phyloP scores from a whole-genome alignment of 2,113 vertebrate species.

The Plotosus lineatus region DNA sequence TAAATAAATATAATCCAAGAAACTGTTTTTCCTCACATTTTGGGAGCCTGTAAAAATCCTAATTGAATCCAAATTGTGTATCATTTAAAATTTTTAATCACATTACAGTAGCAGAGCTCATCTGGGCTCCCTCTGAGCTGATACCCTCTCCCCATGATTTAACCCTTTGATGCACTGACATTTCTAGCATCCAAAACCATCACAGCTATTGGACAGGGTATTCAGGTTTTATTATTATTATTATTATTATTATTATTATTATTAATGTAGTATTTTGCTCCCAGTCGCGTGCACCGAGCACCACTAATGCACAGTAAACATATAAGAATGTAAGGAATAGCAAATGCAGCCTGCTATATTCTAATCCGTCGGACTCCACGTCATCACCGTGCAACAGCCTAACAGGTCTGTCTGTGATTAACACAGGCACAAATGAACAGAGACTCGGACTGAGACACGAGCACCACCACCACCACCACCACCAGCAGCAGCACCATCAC shows the following conservation, averaged over 20 bases:
- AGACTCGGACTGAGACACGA: constrained; percentile 1
- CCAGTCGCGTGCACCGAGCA: not conserved
- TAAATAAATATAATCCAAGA: not conserved
- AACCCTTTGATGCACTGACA: constrained; percentile 11
- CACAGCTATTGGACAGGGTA: not conserved
- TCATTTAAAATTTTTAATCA: not conserved
- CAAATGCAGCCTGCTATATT: not conserved
- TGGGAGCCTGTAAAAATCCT: not conserved
- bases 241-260: no score
- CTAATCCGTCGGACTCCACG: not conserved
- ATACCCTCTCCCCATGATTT: not conserved
- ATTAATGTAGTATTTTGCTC: no score
- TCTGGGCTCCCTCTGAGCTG: not conserved
- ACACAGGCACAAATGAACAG: not conserved
- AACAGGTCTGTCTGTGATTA: not conserved
- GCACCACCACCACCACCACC: no score
- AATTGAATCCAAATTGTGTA: not conserved
- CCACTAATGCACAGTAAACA: not conserved
- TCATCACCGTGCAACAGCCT: not conserved
- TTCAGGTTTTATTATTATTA: not conserved
- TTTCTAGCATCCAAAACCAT: not conserved
- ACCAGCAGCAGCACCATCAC: not conserved
- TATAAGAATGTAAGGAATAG: not conserved
- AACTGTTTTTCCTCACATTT: not conserved
- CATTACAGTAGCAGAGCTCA: constrained; percentile 5